Conservation (phyloP, 2,888 invertebrate species). For the Eilema griseolum region DNA sequence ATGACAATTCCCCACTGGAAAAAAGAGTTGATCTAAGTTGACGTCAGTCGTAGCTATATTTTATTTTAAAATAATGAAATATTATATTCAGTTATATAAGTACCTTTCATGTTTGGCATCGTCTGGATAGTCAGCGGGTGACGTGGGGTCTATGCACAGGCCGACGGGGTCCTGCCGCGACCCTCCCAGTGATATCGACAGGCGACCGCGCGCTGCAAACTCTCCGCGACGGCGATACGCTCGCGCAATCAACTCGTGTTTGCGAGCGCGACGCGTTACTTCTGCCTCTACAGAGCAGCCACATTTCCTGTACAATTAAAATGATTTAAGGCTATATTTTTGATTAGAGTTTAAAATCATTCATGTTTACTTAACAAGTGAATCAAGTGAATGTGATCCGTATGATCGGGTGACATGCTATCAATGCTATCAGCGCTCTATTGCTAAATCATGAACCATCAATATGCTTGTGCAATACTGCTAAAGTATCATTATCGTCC, state of each 20-base stretch:
- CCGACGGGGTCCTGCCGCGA: conserved; percentile 97
- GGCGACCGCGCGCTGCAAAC: conserved; percentile 93
- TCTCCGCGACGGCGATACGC: conserved; percentile 96
- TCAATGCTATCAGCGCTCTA: too few relatives aligned
- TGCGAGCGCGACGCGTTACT: conserved; percentile 88
- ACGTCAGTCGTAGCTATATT: conserved; percentile 9
- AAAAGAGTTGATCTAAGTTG: conserved; percentile 15
- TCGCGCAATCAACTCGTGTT: conserved; percentile 96
- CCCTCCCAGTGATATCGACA: conserved; percentile 95
- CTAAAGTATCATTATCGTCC: too few relatives aligned
- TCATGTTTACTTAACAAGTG: too few relatives aligned
- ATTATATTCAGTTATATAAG: not conserved
- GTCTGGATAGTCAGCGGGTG: conserved; percentile 75
- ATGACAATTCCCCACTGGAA: conserved; percentile 93
- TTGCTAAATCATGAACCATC: too few relatives aligned
- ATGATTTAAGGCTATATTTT: not conserved
- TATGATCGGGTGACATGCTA: too few relatives aligned
- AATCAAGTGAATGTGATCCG: too few relatives aligned
- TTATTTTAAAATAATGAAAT: not conserved
- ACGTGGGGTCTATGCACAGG: conserved; percentile 82
- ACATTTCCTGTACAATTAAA: conserved; percentile 87
- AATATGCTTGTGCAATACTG: too few relatives aligned
- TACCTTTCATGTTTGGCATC: conserved; percentile 81
- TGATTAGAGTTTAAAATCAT: not conserved
- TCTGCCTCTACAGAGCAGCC: conserved; percentile 90